These are phyloP conservation scores for Oryzias javanicus DNA, from an alignment of 2,113 vertebrate species.

Conservation along the genomic window DNA sequence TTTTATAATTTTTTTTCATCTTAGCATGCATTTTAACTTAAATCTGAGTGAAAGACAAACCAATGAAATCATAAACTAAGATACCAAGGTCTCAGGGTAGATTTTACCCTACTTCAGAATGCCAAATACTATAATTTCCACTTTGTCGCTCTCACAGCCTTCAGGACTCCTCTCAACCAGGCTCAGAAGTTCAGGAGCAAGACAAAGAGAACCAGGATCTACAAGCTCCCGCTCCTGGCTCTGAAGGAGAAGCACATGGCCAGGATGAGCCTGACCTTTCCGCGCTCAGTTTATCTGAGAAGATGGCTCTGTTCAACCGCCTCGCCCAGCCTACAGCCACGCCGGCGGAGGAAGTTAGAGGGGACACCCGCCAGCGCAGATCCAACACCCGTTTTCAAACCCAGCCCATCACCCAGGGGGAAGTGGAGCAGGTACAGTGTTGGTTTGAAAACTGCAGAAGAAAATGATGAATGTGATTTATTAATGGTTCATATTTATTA, in stretches of 20 bases:
- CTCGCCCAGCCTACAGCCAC: slow-evolving; percentile 83
- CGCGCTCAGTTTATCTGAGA: slow-evolving; percentile 88
- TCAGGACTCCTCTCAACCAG: slow-evolving; percentile 58
- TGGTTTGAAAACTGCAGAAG: too few relatives aligned
- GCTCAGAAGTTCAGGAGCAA: slow-evolving; percentile 52
- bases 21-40: too few relatives aligned
- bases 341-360: slow-evolving; percentile 65
- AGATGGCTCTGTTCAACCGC: slow-evolving; percentile 97
- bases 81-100: too few relatives aligned
- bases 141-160: slow-evolving; percentile 42
- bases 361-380: slow-evolving; percentile 83
- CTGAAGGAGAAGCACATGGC: background rate
- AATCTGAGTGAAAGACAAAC: too few relatives aligned
- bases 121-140: background rate
- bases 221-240: background rate
- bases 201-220: slow-evolving; percentile 35
- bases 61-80: too few relatives aligned
- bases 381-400: slow-evolving; percentile 91
- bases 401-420: slow-evolving; percentile 93
- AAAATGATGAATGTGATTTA: too few relatives aligned
- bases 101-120: background rate
- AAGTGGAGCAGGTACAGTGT: slow-evolving; percentile 87
- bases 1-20: too few relatives aligned
- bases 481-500: too few relatives aligned
- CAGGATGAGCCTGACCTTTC: slow-evolving; percentile 88